Evolutionary conservation across 2,888 invertebrate species (phyloP).

Genomic region (Hypolimnas misippus): DNA sequence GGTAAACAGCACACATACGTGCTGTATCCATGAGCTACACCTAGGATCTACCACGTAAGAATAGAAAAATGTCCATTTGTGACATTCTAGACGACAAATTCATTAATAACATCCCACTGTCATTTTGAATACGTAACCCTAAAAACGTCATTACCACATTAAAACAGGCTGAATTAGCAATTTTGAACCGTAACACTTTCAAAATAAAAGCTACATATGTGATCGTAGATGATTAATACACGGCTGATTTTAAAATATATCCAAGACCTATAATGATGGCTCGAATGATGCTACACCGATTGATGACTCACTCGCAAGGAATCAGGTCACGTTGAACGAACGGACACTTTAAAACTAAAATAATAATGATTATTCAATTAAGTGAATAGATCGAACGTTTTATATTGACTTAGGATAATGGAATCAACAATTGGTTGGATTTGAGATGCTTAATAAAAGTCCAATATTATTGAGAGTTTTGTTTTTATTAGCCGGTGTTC

Average conservation of each 20-base stretch:
- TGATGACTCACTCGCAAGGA: slow-evolving; percentile 46
- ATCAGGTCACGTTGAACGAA: slow-evolving; percentile 41
- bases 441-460: background rate
- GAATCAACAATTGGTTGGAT: background rate
- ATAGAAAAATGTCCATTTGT: no score
- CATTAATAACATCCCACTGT: no score
- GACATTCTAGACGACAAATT: no score
- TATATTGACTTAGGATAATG: background rate
- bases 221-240: slow-evolving; percentile 21
- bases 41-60: no score
- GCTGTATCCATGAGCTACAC: no score
- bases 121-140: no score
- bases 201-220: slow-evolving; percentile 17
- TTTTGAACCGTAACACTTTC: background rate
- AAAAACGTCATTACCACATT: background rate
- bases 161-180: background rate
- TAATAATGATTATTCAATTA: slow-evolving; percentile 40
- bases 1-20: no score
- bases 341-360: slow-evolving; percentile 45
- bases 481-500: no score
- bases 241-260: slow-evolving; percentile 14
- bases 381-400: slow-evolving; percentile 2
- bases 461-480: background rate
- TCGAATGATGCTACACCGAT: slow-evolving; percentile 35
- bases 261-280: slow-evolving; percentile 29